Conservation (phyloP, 2,797 vertebrate species). For the Tapirus indicus region DNA sequence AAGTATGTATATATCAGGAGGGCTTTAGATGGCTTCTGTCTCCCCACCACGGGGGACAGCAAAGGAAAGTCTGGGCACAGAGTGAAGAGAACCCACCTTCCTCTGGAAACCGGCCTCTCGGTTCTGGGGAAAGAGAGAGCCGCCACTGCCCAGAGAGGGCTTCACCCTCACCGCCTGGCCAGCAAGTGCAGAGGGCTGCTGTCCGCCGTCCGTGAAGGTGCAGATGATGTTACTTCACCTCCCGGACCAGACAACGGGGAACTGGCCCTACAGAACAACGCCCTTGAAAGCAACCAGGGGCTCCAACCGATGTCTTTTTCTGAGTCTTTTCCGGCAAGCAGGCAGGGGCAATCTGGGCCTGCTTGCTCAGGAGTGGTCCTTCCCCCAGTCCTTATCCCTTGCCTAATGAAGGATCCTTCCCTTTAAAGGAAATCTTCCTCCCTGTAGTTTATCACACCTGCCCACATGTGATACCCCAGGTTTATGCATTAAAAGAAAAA, state of each 20-base stretch:
- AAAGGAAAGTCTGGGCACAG: background rate
- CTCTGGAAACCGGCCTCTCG: background rate
- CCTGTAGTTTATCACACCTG: background rate
- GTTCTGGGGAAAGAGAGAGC: background rate
- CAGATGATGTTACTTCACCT: too few relatives aligned
- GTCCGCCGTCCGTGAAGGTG: too few relatives aligned
- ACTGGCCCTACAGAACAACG: background rate
- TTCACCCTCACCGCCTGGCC: background rate
- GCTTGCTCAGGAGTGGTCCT: background rate
- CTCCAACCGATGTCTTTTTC: background rate
- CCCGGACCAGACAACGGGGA: background rate
- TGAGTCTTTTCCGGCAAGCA: background rate
- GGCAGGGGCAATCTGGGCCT: background rate
- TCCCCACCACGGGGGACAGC: background rate
- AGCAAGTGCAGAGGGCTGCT: background rate
- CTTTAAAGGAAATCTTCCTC: background rate
- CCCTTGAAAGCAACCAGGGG: background rate
- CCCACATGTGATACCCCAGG: background rate
- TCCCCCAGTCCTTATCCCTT: background rate
- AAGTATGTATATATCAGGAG: background rate
- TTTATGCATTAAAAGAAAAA: background rate
- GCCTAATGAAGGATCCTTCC: background rate
- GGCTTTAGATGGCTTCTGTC: background rate
- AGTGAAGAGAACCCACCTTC: background rate
- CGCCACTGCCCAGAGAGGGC: too few relatives aligned